phyloP scores from a whole-genome alignment of 2,113 vertebrate species.

The Lycaon pictus region DNA sequence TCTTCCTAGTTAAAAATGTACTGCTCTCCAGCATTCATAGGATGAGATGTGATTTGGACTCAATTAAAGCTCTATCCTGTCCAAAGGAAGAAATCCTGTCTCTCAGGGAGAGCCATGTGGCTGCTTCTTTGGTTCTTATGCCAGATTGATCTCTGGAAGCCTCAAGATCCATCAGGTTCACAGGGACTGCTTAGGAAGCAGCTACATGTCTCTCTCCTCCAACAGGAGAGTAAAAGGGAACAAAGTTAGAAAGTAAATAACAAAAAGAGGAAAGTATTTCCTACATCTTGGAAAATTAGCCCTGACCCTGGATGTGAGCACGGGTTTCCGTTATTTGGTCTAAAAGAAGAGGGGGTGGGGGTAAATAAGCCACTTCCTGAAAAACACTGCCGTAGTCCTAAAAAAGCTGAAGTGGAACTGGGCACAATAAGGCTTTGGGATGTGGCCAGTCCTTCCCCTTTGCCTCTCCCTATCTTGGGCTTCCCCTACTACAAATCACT shows the following conservation, averaged over 20 bases:
- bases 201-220: not conserved
- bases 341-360: not conserved
- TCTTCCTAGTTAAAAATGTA: slow-evolving; percentile 65
- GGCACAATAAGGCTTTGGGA: not conserved
- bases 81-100: slow-evolving; percentile 54
- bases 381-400: not conserved
- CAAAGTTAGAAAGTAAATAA: not conserved
- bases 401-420: not conserved
- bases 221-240: not conserved
- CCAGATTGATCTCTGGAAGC: not conserved
- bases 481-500: not conserved
- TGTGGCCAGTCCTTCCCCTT: not conserved
- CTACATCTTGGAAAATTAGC: not conserved
- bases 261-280: not conserved
- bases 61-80: slow-evolving; percentile 72
- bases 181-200: not conserved
- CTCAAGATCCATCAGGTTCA: not conserved
- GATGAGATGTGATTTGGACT: slow-evolving; percentile 61
- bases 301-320: not conserved
- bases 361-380: not conserved
- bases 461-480: not conserved
- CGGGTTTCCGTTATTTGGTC: not conserved
- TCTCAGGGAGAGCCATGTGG: not conserved
- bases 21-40: slow-evolving; percentile 56
- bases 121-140: not conserved